phyloP scores from a whole-genome alignment of 2,888 invertebrate genomes.

The Apoderus coryli region DNA sequence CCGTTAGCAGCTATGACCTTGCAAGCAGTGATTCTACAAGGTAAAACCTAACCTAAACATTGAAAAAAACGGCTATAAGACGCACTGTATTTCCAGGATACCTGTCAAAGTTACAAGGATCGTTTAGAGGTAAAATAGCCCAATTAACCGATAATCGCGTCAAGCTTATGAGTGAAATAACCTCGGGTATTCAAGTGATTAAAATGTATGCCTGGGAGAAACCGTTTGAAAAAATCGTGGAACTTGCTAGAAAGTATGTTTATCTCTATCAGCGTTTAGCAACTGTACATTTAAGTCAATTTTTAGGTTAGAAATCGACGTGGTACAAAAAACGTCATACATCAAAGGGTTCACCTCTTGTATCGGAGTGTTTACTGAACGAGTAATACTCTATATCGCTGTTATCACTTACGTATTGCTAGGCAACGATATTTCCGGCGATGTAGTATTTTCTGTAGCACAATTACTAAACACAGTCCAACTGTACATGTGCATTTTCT shows the following conservation, averaged over 20 bases:
- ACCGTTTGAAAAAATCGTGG: conserved; percentile 49
- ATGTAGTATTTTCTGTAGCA: conserved; percentile 60
- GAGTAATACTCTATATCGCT: conserved; percentile 70
- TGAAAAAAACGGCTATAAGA: too few relatives aligned
- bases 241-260: conserved; percentile 43
- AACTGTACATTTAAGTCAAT: conserved; percentile 1
- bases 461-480: conserved; percentile 63
- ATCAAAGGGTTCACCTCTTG: conserved; percentile 50
- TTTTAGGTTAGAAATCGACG: conserved; percentile 43
- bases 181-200: conserved; percentile 57
- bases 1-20: conserved; percentile 43
- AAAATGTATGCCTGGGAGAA: conserved; percentile 72
- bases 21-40: conserved; percentile 38
- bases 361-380: conserved; percentile 64
- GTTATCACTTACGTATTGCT: conserved; percentile 61
- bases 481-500: conserved; percentile 23
- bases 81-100: conserved; percentile 30
- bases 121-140: conserved; percentile 34
- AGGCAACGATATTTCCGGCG: conserved; percentile 39
- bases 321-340: conserved; percentile 49
- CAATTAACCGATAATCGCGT: conserved; percentile 48
- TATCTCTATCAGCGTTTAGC: neutral
- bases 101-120: conserved; percentile 33
- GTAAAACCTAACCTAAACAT: too few relatives aligned
- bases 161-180: conserved; percentile 58